Percentiles rank a stretch among this genome's conserved stretches.
Evolutionary conservation across 1,140 invertebrate species (phyloP).

Genomic region (Tetragonula clypearis): DNA sequence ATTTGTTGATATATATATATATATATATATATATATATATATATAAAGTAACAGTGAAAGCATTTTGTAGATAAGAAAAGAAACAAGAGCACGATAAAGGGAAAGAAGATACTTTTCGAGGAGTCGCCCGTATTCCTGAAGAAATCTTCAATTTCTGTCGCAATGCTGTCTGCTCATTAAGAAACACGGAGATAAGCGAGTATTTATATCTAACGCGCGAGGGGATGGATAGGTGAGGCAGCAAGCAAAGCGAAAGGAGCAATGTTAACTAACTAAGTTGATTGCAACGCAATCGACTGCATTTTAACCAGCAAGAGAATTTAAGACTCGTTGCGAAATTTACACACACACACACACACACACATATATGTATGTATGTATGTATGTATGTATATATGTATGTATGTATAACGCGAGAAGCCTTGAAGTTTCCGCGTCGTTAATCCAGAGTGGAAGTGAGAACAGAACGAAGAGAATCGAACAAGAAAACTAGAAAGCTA

Average conservation of each 20-base stretch:
- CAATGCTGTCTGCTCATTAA: not conserved
- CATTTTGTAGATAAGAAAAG: too few relatives aligned
- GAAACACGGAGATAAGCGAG: not conserved
- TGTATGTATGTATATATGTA: constrained; percentile 39
- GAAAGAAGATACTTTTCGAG: too few relatives aligned
- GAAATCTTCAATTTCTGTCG: not conserved
- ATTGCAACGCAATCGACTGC: constrained; percentile 41
- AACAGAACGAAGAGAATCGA: not conserved
- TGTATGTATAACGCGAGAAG: constrained; percentile 34
- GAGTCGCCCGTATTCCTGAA: too few relatives aligned
- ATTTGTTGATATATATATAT: too few relatives aligned
- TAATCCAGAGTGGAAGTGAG: constrained; percentile 37
- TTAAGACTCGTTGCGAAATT: constrained; percentile 58
- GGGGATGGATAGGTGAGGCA: not conserved
- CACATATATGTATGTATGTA: constrained; percentile 39
- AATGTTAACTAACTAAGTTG: not conserved
- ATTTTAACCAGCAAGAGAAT: constrained; percentile 44
- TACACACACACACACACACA: constrained; percentile 48
- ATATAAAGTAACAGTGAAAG: too few relatives aligned
- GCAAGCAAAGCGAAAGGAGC: constrained; percentile 48
- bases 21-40: too few relatives aligned
- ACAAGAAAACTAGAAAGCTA: constrained; percentile 33
- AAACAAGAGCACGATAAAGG: too few relatives aligned
- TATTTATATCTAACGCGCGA: not conserved
- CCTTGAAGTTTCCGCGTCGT: constrained; percentile 50